Evolutionary conservation across 2,797 vertebrate species (phyloP), one percentile per base, ranked within the genome.

Genomic region (Anguilla anguilla): DNA sequence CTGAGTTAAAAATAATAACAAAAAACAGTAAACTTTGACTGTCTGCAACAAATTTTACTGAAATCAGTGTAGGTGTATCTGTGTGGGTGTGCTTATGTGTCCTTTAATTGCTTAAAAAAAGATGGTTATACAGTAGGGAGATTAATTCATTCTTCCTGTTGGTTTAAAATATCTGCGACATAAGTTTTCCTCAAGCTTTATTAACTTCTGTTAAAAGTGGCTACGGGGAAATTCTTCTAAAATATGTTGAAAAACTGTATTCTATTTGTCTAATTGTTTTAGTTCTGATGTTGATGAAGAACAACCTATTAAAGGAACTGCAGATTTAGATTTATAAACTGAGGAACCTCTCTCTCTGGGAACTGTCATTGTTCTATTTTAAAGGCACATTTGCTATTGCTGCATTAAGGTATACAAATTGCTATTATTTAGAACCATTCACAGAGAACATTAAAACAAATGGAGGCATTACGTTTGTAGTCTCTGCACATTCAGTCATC

Each of bases 61-160:
- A 74, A 74, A 35, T 35, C 69, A 74, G 7, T 6, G 31, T 15
- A 17, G 31, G 69, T 74, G 11, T 10, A 9, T 67, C 5, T n/a
- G 69, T 74, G 69, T 74, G 69, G 9, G 31, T 83, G 87, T 43
- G 39, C 43, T 43, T 43, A 43, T 88, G 87, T 89, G 82, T 86
- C 74, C 72, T 74, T 31, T 74, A 74, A 39, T 91, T 89, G 89
- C 91, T 91, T 92, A 43, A 43, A 43, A 43, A 43, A 55, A 89
- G 90, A 92, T 91, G 87, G 88, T 57, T 88, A 86, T 93, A 77
- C 93, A 91, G 0, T 64, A 59, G 92, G 92, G 92, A 93, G 87
- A 79, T 87, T 69, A 86, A 43, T 43, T 43, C 39, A 43, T 43
- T 43, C 39, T 43, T 43, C 39, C 39, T 28, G n/a, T 67, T 67